Evolutionary conservation across 2,888 invertebrate species (phyloP), one percentile per base, ranked within the genome.

Genomic region (Philaethria dido): DNA sequence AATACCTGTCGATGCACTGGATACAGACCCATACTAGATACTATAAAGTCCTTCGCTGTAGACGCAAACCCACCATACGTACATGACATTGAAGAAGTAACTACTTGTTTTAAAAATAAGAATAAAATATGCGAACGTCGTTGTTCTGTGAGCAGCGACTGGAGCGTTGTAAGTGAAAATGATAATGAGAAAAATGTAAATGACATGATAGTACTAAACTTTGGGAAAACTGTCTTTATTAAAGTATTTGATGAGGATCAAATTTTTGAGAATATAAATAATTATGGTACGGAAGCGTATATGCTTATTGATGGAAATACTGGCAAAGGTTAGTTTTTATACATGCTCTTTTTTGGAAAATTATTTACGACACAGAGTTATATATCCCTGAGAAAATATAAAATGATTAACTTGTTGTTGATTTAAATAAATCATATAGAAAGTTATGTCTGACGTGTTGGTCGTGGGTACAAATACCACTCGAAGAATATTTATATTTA

Each of bases 1-100:
- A 96, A 96, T 77, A 95, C 97, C 4, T 97, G 97, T 72, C 93
- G 97, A 9, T 97, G 97, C 77, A 97, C 97, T 0, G 97, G 97
- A 0, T 97, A 95, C 80, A 90, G 96, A 0, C 94, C 96, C 0
- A 97, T 97, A 68, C 79, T 96, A 69, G 96, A 97, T 78, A 94
- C 96, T 1, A 95, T 96, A 84, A 96, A 96, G 79, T 94, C 96
- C 0, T 95, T 96, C 72, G 95, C 95, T 0, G 82, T 80, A 0
- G 95, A 96, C 77, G 94, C 94, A 6, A 86, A 93, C 6, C 88
- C 93, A n/a, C 78, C 89, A 22, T 79, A 72, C 71, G 88, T 94
- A 39, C 81, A 79, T 0, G 95, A 92, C n/a, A 92, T 93, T 11
- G 92, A 92, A 77, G 90, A 92, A 9, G 63, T 88, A 0, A 74